phyloP scores from a whole-genome alignment of 2,888 invertebrate species.

The Agapetus fuscipes region DNA sequence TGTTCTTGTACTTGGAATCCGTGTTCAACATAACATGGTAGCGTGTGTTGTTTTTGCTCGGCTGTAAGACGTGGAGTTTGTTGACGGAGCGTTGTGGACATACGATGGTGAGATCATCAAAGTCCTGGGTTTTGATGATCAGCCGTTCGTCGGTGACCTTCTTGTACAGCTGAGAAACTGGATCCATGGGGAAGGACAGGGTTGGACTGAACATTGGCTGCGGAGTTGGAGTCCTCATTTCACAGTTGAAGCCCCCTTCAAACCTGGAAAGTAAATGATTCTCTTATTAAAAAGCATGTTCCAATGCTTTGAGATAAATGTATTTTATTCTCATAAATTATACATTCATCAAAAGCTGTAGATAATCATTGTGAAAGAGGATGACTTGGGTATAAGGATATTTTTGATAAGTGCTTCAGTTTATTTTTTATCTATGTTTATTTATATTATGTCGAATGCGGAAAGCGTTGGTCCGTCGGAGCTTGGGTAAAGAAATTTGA shows the following conservation, averaged over 20 bases:
- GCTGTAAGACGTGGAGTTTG: slow-evolving; percentile 55
- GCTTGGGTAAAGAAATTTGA: no score
- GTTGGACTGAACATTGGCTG: slow-evolving; percentile 26
- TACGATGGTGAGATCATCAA: slow-evolving; percentile 51
- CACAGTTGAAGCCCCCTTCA: slow-evolving; percentile 42
- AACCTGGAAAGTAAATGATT: slow-evolving; percentile 28
- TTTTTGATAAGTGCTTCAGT: no score
- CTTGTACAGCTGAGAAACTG: slow-evolving; percentile 48
- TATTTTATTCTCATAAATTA: no score
- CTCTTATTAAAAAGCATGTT: not conserved
- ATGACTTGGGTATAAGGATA: no score
- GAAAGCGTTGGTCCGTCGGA: no score
- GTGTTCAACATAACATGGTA: slow-evolving; percentile 64
- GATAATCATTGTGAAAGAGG: no score
- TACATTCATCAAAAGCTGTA: no score
- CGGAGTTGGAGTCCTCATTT: slow-evolving; percentile 18
- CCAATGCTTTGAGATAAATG: no score
- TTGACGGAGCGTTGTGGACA: slow-evolving; percentile 55
- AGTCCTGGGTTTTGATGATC: slow-evolving; percentile 52
- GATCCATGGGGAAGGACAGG: slow-evolving; percentile 38
- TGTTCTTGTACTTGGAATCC: slow-evolving; percentile 46
- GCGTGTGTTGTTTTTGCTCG: slow-evolving; percentile 48
- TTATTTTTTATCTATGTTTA: no score
- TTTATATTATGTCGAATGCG: no score
- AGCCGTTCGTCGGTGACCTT: slow-evolving; percentile 57